These are phyloP conservation scores for Gambusia affinis DNA, from an alignment of 2,113 vertebrate species.

Conservation along the genomic window DNA sequence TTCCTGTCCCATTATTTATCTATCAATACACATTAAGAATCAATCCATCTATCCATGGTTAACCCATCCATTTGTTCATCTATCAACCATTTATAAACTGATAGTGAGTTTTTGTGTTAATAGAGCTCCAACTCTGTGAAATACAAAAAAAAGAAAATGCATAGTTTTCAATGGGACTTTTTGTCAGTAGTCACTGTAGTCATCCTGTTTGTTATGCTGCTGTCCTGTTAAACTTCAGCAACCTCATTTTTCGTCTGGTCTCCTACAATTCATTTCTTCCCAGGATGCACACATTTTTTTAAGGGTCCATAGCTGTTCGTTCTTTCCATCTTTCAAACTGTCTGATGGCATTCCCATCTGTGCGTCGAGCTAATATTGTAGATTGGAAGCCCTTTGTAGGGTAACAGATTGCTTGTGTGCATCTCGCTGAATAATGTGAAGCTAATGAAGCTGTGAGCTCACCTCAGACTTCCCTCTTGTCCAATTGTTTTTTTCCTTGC, in stretches of 20 bases:
- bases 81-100: too few relatives aligned
- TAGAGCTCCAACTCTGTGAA: too few relatives aligned
- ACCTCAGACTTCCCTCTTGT: constrained; percentile 4
- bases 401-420: constrained; percentile 10
- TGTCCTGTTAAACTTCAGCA: not conserved
- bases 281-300: not conserved
- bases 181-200: too few relatives aligned
- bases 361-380: constrained; percentile 4
- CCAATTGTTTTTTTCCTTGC: not conserved
- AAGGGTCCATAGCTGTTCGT: not conserved
- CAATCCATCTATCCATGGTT: too few relatives aligned
- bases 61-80: too few relatives aligned
- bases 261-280: not conserved
- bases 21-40: not conserved
- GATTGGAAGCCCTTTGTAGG: constrained; percentile 22
- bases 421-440: constrained; percentile 38
- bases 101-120: too few relatives aligned
- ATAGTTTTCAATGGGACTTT: too few relatives aligned
- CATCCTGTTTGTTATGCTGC: too few relatives aligned
- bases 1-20: too few relatives aligned
- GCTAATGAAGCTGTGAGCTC: constrained; percentile 43
- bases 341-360: constrained; percentile 7
- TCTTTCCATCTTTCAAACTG: not conserved
- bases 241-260: not conserved
- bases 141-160: too few relatives aligned